Percentiles rank a stretch among this genome's conserved stretches.
Evolutionary conservation across 1,140 invertebrate species (phyloP).

Genomic region (Bombyx mori): DNA sequence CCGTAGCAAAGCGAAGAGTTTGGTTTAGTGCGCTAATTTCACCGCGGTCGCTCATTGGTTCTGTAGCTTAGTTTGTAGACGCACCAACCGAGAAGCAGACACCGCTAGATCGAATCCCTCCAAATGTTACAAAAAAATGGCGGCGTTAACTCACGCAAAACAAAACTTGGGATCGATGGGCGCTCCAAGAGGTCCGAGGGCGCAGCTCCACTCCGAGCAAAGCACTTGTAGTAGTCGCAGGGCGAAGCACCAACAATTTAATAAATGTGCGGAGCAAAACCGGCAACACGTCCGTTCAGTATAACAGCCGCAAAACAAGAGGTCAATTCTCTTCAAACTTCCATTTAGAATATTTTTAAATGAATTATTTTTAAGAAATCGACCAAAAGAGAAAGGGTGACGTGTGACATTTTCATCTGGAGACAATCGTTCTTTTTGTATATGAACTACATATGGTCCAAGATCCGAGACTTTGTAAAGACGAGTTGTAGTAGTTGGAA

Average conservation of each 20-base stretch:
- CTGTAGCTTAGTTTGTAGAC: too few relatives aligned
- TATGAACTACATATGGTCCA: background rate
- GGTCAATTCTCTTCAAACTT: background rate
- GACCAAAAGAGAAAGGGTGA: background rate
- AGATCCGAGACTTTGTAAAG: background rate
- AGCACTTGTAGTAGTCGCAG: background rate
- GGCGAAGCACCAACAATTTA: background rate
- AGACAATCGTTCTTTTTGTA: background rate
- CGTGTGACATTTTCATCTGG: background rate
- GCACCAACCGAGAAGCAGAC: too few relatives aligned
- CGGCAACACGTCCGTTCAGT: too few relatives aligned
- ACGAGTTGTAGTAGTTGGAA: background rate
- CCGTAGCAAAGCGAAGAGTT: too few relatives aligned
- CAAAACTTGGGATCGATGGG: background rate
- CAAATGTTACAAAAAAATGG: too few relatives aligned
- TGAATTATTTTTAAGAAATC: background rate
- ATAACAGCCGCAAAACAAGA: background rate
- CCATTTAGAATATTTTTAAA: background rate
- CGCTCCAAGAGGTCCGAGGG: background rate
- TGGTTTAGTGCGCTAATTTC: too few relatives aligned
- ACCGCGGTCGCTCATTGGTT: too few relatives aligned
- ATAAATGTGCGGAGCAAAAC: background rate
- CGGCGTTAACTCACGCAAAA: too few relatives aligned
- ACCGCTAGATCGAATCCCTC: too few relatives aligned
- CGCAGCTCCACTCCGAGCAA: background rate